Base-by-base conservation (phyloP, 2,888 invertebrate genomes). In the Tenthredo mesomela region DNA sequence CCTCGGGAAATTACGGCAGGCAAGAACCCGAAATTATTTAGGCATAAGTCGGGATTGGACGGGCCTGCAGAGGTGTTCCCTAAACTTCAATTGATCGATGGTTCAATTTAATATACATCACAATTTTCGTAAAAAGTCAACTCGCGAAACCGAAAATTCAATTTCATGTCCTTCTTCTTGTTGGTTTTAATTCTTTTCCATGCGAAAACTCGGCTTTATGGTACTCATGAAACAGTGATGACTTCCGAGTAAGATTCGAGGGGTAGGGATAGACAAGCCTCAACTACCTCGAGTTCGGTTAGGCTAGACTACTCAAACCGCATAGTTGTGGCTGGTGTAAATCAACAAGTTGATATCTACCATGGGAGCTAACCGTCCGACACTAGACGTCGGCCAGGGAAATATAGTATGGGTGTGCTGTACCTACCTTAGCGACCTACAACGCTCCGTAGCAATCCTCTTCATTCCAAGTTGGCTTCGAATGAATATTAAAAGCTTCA, bases 281-380 rank as follows among this genome's bases (percentile, higher is more conserved):
- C 61, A 65, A 65, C 37, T 61, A 21, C 80, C 80, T 61, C 12
- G 50, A 61, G 80, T 80, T 61, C 40, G 61, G 80, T 65, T 33
- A 40, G 61, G 61, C 40, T 40, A 61, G 65, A 47, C 47, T 88
- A 88, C 87, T 88, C 88, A 86, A 87, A 90, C 89, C 90, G 87
- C 90, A 88, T 86, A 88, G 86, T 86, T 88, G 90, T 86, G 89
- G 88, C 88, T 87, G 88, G 88, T 89, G 90, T 92, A 92, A 92
- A 92, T 92, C 91, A 92, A 92, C 92, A 92, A 92, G 92, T 91
- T 92, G 92, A 92, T 91, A 91, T 91, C 89, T 88, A 89, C 89
- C 89, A 88, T 87, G 88, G 87, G 85, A 85, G 84, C 82, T 86
- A 82, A 85, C 87, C 77, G 85, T 85, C 86, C 77, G 87, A 86